A percentile compares a stretch with the other conserved stretches of the same genome.
Evolutionary conservation across 1,140 invertebrate genomes (phyloP).

Genomic region (Tetraneura akinire): DNA sequence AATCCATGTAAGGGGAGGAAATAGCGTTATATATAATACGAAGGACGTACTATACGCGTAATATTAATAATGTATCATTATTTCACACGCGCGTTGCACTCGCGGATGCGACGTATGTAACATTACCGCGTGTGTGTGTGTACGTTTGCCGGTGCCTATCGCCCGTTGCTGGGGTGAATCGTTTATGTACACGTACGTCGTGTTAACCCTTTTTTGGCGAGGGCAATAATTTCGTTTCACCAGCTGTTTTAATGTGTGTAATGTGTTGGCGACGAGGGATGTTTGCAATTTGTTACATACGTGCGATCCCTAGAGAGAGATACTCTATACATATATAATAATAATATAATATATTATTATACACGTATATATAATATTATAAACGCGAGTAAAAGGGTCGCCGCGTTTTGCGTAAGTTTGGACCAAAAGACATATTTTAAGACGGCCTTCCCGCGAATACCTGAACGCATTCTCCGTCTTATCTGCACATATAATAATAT

Average conservation of each 20-base stretch:
- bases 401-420: not conserved
- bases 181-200: not conserved
- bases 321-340: not conserved
- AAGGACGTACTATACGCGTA: too few species aligned
- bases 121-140: not conserved
- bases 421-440: slow-evolving; percentile 37
- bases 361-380: not conserved
- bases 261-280: slow-evolving; percentile 35
- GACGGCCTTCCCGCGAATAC: not conserved
- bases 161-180: slow-evolving; percentile 2
- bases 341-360: too few species aligned
- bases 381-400: not conserved
- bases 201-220: slow-evolving; percentile 43
- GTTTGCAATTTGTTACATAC: slow-evolving; percentile 37
- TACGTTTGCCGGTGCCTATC: not conserved
- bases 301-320: not conserved
- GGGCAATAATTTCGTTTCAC: slow-evolving; percentile 43
- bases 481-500: too few species aligned
- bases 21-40: too few species aligned
- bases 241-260: slow-evolving; percentile 42
- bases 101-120: not conserved
- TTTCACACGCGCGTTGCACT: not conserved
- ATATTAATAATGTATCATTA: slow-evolving; percentile 1
- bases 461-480: slow-evolving; percentile 37
- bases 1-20: too few species aligned